These are phyloP conservation scores for Bradynema listronoti DNA, from an alignment of 1,140 invertebrate species.

Conservation along the genomic window DNA sequence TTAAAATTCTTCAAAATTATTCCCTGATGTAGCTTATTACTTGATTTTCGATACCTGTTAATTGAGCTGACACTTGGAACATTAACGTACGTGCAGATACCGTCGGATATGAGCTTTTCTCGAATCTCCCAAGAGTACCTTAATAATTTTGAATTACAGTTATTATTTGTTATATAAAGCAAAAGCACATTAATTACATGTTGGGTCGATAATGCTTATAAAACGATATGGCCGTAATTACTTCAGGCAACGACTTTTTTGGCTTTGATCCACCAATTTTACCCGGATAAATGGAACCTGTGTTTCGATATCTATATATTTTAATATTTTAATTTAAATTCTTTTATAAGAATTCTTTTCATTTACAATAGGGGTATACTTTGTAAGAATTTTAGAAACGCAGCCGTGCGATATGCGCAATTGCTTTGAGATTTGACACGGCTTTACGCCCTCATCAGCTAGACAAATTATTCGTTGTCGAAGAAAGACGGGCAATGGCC, in stretches of 20 bases:
- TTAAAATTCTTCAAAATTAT: too few species aligned
- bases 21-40: too few species aligned
- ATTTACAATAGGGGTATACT: background rate
- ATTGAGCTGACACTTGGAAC: constrained; percentile 34
- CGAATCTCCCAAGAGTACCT: constrained; percentile 37
- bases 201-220: constrained; percentile 36
- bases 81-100: constrained; percentile 24
- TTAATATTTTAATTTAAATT: background rate
- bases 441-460: constrained; percentile 2
- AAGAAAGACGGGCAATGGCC: constrained; percentile 1
- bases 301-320: constrained; percentile 32
- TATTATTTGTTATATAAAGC: background rate
- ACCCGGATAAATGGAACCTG: constrained; percentile 31
- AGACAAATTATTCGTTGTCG: constrained; percentile 1
- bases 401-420: constrained; percentile 79
- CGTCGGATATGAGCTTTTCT: constrained; percentile 24
- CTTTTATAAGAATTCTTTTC: too few species aligned
- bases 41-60: too few species aligned
- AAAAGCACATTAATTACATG: constrained; percentile 11
- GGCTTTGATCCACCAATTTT: constrained; percentile 37
- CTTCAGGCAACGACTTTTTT: constrained; percentile 31
- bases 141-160: background rate
- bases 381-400: constrained; percentile 82
- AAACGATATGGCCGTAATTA: constrained; percentile 30
- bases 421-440: constrained; percentile 10